Evolutionary conservation across 2,797 vertebrate species (phyloP), one percentile per base, ranked within the genome.

Genomic region (Helicolenus hilgendorfi): DNA sequence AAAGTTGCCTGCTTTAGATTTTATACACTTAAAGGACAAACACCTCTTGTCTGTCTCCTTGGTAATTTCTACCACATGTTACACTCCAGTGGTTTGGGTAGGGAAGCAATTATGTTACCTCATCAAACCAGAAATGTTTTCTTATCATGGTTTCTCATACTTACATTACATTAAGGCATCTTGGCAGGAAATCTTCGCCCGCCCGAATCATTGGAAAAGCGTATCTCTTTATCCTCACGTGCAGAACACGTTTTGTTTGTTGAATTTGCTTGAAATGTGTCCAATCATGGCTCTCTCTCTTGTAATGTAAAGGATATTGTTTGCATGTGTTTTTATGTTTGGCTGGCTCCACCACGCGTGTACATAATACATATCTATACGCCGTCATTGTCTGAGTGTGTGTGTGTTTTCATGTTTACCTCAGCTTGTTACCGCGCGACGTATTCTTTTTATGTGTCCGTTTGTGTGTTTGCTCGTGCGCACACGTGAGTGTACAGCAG

Each of bases 41-140:
- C 94, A 97, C 95, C 95, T 94, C 94, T 53, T 96, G 96, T 96
- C 96, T 96, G 94, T 97, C 96, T 97, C 87, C 96, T 92, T 85
- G 80, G 91, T 98, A 96, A 97, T 96, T 96, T 91, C 91, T 91
- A 93, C 95, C 97, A 97, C 95, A 95, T 97, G 97, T 96, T 96
- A 94, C 94, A 96, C 96, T 97, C 95, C 94, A 93, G 95, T 86
- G 96, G 84, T 95, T 96, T 84, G 91, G 86, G 81, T 89, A 95
- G 84, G 84, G 89, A 95, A 94, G 94, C 96, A 97, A 97, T 97
- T 97, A 96, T 94, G 92, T 96, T 96, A 95, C 95, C 96, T 96
- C 96, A 94, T 97, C 97, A 97, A 96, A 97, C 93, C 87, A 91
- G 91, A 95, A 92, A 95, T 95, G 92, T 96, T 97, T 97, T 96